A percentile compares a stretch with the other conserved stretches of the same genome.
phyloP scores from a whole-genome alignment of 1,140 invertebrate genomes.

The Drosophila ambigua region DNA sequence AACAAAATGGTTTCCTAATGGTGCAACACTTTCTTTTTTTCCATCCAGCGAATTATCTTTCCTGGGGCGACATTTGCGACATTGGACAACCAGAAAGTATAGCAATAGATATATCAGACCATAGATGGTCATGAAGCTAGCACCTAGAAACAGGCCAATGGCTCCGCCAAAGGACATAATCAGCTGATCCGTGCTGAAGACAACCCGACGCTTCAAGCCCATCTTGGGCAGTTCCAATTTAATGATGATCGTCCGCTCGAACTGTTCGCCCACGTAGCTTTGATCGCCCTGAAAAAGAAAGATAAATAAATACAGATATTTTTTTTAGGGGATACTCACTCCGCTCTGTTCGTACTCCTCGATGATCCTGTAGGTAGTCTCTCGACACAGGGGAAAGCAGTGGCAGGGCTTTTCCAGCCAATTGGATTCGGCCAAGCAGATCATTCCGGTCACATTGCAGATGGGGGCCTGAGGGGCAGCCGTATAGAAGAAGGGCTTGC shows the following conservation, averaged over 20 bases:
- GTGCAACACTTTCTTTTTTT: no score
- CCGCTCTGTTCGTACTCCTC: constrained; percentile 43
- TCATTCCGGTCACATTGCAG: constrained; percentile 62
- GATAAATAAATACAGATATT: not conserved
- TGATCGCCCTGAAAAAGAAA: constrained; percentile 30
- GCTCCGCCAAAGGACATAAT: constrained; percentile 79
- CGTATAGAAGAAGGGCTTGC: constrained; percentile 76
- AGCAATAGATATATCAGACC: constrained; percentile 56
- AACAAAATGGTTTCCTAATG: no score
- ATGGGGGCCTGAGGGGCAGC: constrained; percentile 33
- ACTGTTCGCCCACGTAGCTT: constrained; percentile 45
- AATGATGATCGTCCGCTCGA: constrained; percentile 66
- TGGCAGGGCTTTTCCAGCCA: constrained; percentile 59
- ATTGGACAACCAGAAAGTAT: constrained; percentile 47
- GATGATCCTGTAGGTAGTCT: constrained; percentile 55
- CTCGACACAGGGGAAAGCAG: constrained; percentile 61
- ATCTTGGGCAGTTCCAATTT: constrained; percentile 67
- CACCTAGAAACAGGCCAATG: constrained; percentile 76
- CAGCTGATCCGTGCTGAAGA: constrained; percentile 77
- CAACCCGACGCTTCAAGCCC: constrained; percentile 73
- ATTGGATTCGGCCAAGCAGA: constrained; percentile 58
- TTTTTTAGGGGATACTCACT: constrained; percentile 12
- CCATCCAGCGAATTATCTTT: not conserved
- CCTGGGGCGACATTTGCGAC: constrained; percentile 30
- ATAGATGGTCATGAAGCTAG: constrained; percentile 77